Evolutionary conservation across 2,113 vertebrate species (phyloP).

Genomic region (Tricholaema leucomelas): DNA sequence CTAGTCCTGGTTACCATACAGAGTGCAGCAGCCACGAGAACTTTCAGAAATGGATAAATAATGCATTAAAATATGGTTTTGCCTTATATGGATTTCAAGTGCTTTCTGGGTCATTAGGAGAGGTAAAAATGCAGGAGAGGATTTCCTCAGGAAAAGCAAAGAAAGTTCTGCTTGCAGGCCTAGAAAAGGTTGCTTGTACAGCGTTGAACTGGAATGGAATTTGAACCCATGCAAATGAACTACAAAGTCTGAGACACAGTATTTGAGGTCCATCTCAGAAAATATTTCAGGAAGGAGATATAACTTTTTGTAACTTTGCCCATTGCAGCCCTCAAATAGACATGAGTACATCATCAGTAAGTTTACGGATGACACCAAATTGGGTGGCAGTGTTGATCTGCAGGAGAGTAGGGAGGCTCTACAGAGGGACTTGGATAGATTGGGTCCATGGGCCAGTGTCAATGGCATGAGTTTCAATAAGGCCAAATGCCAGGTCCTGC

Average conservation of each 20-base stretch:
- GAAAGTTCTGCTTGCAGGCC: neutral
- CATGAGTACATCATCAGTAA: too few relatives aligned
- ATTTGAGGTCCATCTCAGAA: neutral
- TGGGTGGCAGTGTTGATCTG: too few relatives aligned
- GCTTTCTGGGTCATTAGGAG: neutral
- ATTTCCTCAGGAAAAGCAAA: neutral
- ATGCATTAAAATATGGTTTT: neutral
- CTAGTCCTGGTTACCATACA: neutral
- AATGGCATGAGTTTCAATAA: too few relatives aligned
- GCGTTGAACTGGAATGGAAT: neutral
- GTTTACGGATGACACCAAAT: too few relatives aligned
- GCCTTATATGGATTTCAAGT: neutral
- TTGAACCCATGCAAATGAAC: neutral
- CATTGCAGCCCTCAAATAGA: neutral
- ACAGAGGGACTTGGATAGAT: too few relatives aligned
- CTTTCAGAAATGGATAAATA: neutral
- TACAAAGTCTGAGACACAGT: neutral
- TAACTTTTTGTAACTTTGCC: neutral
- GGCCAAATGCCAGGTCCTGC: too few relatives aligned
- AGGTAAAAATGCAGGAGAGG: neutral
- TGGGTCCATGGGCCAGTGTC: too few relatives aligned
- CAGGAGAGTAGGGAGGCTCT: too few relatives aligned
- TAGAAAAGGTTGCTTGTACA: neutral
- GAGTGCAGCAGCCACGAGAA: neutral
- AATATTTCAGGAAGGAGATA: neutral